Evolutionary conservation across 2,113 vertebrate genomes (phyloP), one percentile per base, ranked within the genome.

Genomic region (Euleptes europaea): DNA sequence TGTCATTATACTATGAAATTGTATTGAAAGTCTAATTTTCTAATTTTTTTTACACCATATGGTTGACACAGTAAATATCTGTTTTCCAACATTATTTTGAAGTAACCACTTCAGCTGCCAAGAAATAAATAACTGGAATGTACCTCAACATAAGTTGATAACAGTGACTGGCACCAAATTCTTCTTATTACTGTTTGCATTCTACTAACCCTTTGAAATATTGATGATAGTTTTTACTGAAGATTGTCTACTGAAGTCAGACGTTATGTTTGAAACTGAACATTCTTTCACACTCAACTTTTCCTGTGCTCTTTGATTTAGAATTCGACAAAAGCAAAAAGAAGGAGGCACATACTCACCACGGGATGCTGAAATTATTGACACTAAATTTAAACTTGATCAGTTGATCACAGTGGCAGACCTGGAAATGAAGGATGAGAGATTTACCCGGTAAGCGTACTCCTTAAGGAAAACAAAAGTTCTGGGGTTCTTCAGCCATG

Each of bases 301-400:
- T 88, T 67, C 81, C 67, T 57, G 1, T 63, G 69, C 26, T 86
- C 67, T 84, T 96, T 82, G 15, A 40, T 92, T 90, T 92, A 99
- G 99, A 93, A 97, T 99, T 91, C 97, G 98, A 73, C 98, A 98
- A 92, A 99, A 97, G 89, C 98, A 99, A 94, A 99, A 98, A 93
- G 98, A 99, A 91, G 99, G 98, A 8, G 98, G 97, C 13, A 98
- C 98, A 0, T 99, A 99, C 80, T 99, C 99, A 40, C 99, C 99
- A 80, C 94, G 97, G 83, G 97, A 99, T 90, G 99, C 98, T 77
- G 99, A 99, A 96, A 98, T 99, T 89, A 97, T 98, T 91, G 99
- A 99, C 92, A 99, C 98, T 8, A 99, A 99, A 93, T 98, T 97
- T 92, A 99, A 99, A 91, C 95, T 99, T 91, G 98, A 99, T 95